phyloP scores from a whole-genome alignment of 2,797 vertebrate species.

The Pygocentrus nattereri region DNA sequence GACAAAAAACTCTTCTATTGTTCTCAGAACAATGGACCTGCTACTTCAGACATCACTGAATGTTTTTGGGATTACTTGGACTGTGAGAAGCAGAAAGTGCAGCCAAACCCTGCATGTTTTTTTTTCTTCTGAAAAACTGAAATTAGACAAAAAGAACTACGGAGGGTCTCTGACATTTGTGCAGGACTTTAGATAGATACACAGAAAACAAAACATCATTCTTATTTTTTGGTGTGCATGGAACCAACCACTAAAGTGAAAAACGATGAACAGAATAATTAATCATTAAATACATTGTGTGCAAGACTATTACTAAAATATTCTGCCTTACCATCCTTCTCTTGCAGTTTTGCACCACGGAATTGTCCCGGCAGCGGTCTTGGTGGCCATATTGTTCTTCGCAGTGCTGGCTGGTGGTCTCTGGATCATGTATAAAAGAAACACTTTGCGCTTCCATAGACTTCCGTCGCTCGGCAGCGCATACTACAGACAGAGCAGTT shows the following conservation, averaged over 20 bases:
- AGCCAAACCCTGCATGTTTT: too few relatives aligned
- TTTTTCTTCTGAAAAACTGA: too few relatives aligned
- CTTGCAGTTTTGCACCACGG: conserved; percentile 80
- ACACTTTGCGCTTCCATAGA: conserved; percentile 70
- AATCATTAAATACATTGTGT: background rate
- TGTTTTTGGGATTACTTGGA: too few relatives aligned
- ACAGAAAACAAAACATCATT: too few relatives aligned
- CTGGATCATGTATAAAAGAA: conserved; percentile 85
- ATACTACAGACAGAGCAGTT: conserved; percentile 82
- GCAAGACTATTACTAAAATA: background rate
- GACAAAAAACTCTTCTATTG: too few relatives aligned
- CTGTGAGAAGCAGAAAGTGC: too few relatives aligned
- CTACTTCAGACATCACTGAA: too few relatives aligned
- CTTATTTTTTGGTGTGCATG: too few relatives aligned
- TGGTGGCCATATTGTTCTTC: conserved; percentile 79
- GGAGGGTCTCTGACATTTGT: too few relatives aligned
- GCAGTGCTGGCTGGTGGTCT: conserved; percentile 73
- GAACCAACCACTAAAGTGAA: background rate
- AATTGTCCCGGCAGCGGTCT: conserved; percentile 75
- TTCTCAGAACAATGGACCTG: too few relatives aligned
- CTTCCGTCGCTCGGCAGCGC: conserved; percentile 74
- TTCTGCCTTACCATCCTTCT: conserved; percentile 32
- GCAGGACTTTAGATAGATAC: too few relatives aligned
- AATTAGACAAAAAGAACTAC: too few relatives aligned
- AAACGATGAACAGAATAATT: background rate